Evolutionary conservation across 2,113 vertebrate genomes (phyloP).

Genomic region (Ardeotis arabs): DNA sequence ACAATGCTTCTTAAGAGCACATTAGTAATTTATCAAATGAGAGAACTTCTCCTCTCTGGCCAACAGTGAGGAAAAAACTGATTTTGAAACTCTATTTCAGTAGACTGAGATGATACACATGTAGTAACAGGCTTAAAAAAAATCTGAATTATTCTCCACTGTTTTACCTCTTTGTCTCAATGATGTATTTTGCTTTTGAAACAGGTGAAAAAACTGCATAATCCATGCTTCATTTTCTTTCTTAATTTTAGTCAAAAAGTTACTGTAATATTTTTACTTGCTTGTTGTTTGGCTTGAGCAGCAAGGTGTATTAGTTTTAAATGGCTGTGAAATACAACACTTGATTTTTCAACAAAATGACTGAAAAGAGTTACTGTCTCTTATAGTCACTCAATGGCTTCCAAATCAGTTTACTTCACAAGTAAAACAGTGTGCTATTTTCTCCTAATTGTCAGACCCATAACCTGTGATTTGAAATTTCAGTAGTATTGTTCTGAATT

Average conservation of each 20-base stretch:
- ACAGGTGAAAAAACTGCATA: not conserved
- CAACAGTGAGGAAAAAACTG: not conserved
- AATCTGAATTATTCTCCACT: not conserved
- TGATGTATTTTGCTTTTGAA: not conserved
- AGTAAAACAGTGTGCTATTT: not conserved
- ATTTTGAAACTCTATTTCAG: not conserved
- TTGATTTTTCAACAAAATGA: not conserved
- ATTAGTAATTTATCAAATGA: not conserved
- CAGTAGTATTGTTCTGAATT: not conserved
- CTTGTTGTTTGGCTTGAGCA: not conserved
- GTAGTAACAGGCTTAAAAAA: not conserved
- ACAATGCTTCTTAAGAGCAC: not conserved
- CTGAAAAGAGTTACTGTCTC: not conserved
- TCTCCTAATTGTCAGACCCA: not conserved
- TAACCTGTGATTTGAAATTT: not conserved
- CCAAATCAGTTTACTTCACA: not conserved
- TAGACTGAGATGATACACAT: not conserved
- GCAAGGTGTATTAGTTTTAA: not conserved
- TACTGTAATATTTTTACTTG: not conserved
- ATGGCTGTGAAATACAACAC: not conserved
- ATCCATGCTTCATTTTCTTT: not conserved
- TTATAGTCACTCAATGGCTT: not conserved
- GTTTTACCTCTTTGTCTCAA: not conserved
- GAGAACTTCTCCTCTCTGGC: not conserved
- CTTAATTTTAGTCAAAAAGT: not conserved